Evolutionary conservation across 1,140 invertebrate species (phyloP).

Genomic region (Drosophila sechellia): DNA sequence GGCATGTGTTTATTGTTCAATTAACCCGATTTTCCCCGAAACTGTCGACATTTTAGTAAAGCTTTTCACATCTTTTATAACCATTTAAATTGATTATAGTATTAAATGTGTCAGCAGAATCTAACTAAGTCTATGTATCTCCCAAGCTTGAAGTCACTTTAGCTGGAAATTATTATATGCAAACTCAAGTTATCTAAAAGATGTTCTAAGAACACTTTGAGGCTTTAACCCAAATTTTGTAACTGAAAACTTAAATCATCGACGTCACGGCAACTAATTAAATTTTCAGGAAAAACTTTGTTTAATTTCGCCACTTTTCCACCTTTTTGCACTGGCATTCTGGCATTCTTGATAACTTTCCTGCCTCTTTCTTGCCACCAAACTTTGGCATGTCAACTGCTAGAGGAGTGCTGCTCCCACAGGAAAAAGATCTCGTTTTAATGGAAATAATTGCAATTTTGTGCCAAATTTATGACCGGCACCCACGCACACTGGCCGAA

Average conservation of each 20-base stretch:
- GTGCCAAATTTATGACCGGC: conserved; percentile 69
- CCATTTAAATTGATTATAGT: too few relatives aligned
- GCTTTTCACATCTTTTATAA: not conserved
- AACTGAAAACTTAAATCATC: not conserved
- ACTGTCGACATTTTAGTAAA: conserved; percentile 24
- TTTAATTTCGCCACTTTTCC: not conserved
- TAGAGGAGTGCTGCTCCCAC: conserved; percentile 21
- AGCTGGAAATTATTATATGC: not conserved
- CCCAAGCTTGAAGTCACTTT: too few relatives aligned
- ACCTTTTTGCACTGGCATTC: conserved; percentile 4
- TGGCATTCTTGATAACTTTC: conserved; percentile 12
- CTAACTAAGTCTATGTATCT: too few relatives aligned
- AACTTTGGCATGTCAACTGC: conserved; percentile 33
- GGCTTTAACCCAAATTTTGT: not conserved
- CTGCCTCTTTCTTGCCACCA: not conserved
- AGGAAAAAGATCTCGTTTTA: conserved; percentile 50
- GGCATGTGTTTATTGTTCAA: conserved; percentile 64
- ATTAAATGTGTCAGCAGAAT: too few relatives aligned
- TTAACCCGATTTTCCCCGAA: conserved; percentile 40
- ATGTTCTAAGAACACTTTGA: too few relatives aligned
- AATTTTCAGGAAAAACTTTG: not conserved
- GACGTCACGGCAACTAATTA: not conserved
- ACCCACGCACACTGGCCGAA: conserved; percentile 34
- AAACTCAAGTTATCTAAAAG: too few relatives aligned
- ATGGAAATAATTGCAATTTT: conserved; percentile 80